phyloP scores from a whole-genome alignment of 2,888 invertebrate genomes.

The Athetis lepigone region DNA sequence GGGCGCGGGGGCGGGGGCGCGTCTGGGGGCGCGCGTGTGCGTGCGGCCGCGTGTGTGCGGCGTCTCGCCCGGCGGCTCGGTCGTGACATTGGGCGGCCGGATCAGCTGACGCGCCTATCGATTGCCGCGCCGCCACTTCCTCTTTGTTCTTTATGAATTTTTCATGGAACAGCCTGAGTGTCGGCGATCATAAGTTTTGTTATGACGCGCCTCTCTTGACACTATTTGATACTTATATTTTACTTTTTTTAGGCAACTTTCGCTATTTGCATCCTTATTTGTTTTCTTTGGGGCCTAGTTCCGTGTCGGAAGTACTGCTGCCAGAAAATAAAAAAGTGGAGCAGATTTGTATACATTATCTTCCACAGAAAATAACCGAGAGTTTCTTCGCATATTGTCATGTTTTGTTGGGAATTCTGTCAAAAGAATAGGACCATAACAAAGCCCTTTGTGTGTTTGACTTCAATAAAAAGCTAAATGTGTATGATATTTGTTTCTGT shows the following conservation, averaged over 20 bases:
- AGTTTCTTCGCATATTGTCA: not conserved
- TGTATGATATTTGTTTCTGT: not conserved
- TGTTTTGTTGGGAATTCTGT: not conserved
- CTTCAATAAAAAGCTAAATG: not conserved
- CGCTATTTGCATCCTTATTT: constrained; percentile 40
- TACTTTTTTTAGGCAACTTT: constrained; percentile 46
- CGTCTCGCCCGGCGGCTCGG: constrained; percentile 70
- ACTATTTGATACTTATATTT: constrained; percentile 41
- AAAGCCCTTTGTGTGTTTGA: constrained; percentile 1
- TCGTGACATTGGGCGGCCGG: constrained; percentile 89
- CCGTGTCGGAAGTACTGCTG: not conserved
- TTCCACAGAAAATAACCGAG: constrained; percentile 1
- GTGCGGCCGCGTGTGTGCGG: constrained; percentile 57
- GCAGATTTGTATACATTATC: constrained; percentile 4
- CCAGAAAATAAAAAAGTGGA: constrained; percentile 10
- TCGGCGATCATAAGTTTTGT: constrained; percentile 68
- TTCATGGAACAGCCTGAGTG: constrained; percentile 73
- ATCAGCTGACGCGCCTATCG: constrained; percentile 88
- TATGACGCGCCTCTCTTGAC: constrained; percentile 67
- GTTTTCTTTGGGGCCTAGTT: constrained; percentile 18
- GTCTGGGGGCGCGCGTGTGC: constrained; percentile 44
- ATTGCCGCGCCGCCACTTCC: constrained; percentile 81
- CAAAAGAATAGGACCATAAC: not conserved
- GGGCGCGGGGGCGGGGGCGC: constrained; percentile 25
- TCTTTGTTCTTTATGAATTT: constrained; percentile 86